A percentile compares a stretch with the other conserved stretches of the same genome.
Evolutionary conservation across 2,888 invertebrate genomes (phyloP).

Genomic region (Catotricha subobsoleta): DNA sequence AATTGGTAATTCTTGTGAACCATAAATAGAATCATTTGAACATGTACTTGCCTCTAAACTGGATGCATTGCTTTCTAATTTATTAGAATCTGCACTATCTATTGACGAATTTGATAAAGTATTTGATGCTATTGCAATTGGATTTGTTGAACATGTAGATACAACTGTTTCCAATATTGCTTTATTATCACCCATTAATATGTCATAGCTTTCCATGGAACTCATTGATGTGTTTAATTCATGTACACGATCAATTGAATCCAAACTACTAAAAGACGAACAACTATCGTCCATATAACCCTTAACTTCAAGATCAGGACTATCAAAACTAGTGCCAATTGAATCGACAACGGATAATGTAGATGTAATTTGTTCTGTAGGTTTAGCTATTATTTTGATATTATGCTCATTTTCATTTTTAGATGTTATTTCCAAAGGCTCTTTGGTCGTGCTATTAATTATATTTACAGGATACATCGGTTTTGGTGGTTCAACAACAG

Average conservation of each 20-base stretch:
- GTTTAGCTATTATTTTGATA: background rate
- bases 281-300: slow-evolving; percentile 31
- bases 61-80: background rate
- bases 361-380: background rate
- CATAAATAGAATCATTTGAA: slow-evolving; percentile 7
- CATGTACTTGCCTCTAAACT: slow-evolving; percentile 1
- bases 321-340: slow-evolving; percentile 27
- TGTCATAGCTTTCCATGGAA: slow-evolving; percentile 10
- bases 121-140: background rate
- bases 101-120: background rate
- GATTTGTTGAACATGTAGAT: background rate
- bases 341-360: background rate
- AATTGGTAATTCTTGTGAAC: slow-evolving; percentile 6
- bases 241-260: slow-evolving; percentile 26
- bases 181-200: background rate
- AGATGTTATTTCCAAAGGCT: background rate
- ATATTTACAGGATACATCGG: slow-evolving; percentile 1
- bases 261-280: slow-evolving; percentile 34
- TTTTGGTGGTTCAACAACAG: slow-evolving; percentile 11
- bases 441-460: slow-evolving; percentile 1
- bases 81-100: background rate
- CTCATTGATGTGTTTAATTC: slow-evolving; percentile 9
- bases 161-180: background rate
- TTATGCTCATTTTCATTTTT: background rate
- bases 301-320: slow-evolving; percentile 35